These are phyloP conservation scores for Rhadinocentrus ornatus DNA, from an alignment of 2,797 vertebrate genomes.

Conservation along the genomic window DNA sequence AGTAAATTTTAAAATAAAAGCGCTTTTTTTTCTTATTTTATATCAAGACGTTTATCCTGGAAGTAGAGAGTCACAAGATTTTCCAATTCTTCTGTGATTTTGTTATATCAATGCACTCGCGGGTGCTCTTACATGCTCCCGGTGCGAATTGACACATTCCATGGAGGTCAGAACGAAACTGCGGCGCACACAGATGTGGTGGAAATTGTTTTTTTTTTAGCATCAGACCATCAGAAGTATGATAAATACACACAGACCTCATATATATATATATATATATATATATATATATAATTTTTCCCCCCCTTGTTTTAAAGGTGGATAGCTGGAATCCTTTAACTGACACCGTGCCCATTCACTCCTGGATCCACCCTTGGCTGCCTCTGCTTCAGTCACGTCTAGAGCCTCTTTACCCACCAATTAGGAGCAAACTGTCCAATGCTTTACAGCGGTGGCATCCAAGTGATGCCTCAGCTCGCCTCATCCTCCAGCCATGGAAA, in stretches of 20 bases:
- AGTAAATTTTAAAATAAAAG: too few relatives aligned
- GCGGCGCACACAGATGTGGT: too few relatives aligned
- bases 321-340: constrained; percentile 98
- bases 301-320: constrained; percentile 84
- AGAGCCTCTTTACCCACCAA: constrained; percentile 94
- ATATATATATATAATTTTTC: too few relatives aligned
- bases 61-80: too few relatives aligned
- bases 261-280: too few relatives aligned
- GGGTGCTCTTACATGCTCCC: too few relatives aligned
- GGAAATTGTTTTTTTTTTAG: background rate
- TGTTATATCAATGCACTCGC: too few relatives aligned
- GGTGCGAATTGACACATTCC: too few relatives aligned
- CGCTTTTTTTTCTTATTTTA: too few relatives aligned
- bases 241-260: background rate
- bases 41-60: too few relatives aligned
- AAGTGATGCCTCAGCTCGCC: constrained; percentile 93
- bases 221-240: background rate
- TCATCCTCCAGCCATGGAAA: constrained; percentile 98
- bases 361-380: constrained; percentile 98
- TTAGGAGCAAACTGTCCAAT: constrained; percentile 93
- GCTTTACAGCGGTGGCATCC: constrained; percentile 98
- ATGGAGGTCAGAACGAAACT: too few relatives aligned
- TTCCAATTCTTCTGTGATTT: too few relatives aligned
- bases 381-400: constrained; percentile 92
- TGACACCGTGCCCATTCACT: constrained; percentile 97